Evolutionary conservation across 2,113 vertebrate species (phyloP).

Genomic region (Corynorhinus townsendii): DNA sequence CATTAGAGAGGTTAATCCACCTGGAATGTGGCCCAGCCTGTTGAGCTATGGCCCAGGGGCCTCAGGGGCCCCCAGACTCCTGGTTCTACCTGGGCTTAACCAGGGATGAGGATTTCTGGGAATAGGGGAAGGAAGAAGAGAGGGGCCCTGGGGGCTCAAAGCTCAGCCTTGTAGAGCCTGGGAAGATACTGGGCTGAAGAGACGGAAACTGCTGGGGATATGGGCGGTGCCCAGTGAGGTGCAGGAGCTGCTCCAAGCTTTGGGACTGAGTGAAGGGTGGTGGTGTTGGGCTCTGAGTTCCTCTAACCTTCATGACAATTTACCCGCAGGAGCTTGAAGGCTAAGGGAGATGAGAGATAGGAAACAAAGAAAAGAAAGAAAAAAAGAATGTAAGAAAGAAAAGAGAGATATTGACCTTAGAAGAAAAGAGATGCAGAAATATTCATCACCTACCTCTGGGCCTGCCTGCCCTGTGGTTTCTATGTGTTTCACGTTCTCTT

Average conservation of each 20-base stretch:
- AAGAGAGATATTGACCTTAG: neutral
- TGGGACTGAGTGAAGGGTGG: neutral
- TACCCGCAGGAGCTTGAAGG: slow-evolving; percentile 11
- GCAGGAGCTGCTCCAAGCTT: neutral
- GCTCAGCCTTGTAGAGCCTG: slow-evolving; percentile 1
- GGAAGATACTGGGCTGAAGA: neutral
- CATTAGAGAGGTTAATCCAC: slow-evolving; percentile 71
- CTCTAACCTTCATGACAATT: neutral
- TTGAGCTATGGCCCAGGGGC: slow-evolving; percentile 72
- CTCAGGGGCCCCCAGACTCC: slow-evolving; percentile 68
- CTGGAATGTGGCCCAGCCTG: slow-evolving; percentile 74
- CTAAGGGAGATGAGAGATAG: slow-evolving; percentile 9
- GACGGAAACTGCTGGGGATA: neutral
- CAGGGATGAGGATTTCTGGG: slow-evolving; percentile 46
- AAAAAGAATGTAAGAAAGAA: neutral
- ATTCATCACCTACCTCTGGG: neutral
- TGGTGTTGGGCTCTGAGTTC: slow-evolving; percentile 1
- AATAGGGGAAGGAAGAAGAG: slow-evolving; percentile 23
- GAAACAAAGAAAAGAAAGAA: neutral
- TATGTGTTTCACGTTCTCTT: neutral
- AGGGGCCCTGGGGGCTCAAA: neutral
- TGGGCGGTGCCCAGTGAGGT: neutral
- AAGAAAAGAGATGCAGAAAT: neutral
- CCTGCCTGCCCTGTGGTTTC: neutral
- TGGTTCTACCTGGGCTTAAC: slow-evolving; percentile 55